Base-by-base conservation (phyloP, 2,888 invertebrate genomes). In the Trachelus tabidus region DNA sequence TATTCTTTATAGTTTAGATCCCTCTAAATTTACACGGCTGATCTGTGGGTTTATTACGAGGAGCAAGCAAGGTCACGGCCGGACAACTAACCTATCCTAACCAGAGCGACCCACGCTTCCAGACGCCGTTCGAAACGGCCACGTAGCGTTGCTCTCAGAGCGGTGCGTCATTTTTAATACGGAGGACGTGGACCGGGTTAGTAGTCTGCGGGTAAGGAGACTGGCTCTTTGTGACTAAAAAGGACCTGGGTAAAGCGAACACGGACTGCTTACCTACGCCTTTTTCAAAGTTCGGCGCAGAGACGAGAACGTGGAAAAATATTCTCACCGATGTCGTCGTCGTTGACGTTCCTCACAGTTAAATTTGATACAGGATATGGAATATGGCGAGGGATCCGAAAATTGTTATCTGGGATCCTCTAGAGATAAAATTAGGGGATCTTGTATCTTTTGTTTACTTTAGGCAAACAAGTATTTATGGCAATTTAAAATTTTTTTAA, bases 1-100 rank as follows among this genome's bases (percentile, higher is more conserved):
- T 56, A 56, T 56, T 56, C 23, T 56, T 15, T 31, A 15, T 15
- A n/a, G 31, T 33, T 6, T 71, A 31, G 71, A 33, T 34, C 31
- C 30, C 12, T 31, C 71, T 31, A 71, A 71, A 71, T 71, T 31
- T 71, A 71, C 71, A 71, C 71, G 75, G 34, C 12, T 71, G 69
- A 73, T 75, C 74, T 30, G 34, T 31, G 35, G 76, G 56, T 35
- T 68, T 68, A 56, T 73, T 73, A 77, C 75, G 73, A 31, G 75
- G 78, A 73, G 73, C 75, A 77, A 75, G 68, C 79, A 83, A 83
- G 81, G 82, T 81, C 79, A 79, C 37, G 80, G 81, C 31, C 77
- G 79, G 77, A 56, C 77, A 81, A 77, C 80, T 76, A 77, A 79
- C 76, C 77, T 77, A 73, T 73, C 78, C 73, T 74, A 77, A 73